Base-by-base conservation (phyloP, 2,888 invertebrate genomes). In the Lycaena phlaeas region DNA sequence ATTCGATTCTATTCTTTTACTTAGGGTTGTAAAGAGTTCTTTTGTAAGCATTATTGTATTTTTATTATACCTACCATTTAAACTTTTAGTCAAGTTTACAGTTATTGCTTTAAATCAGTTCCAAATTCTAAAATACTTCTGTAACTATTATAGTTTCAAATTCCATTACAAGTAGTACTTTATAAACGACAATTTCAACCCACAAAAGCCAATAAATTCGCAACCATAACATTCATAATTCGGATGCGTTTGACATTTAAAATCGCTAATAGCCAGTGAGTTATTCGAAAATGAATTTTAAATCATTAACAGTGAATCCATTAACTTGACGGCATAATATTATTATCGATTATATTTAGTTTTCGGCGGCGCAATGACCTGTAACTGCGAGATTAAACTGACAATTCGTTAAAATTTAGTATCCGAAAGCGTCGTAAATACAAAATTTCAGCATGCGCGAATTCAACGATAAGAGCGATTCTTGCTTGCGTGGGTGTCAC, bases 381-480 rank as follows among this genome's bases (percentile, higher is more conserved):
- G 49, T 45, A 49, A 43, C 45, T 36, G 36, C 41, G 45, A 48
- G 50, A 50, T 53, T 52, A 53, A 53, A 50, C 48, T 47, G 47
- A 48, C 48, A 53, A 51, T 51, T 51, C 48, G 52, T 53, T 52
- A 48, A 51, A 53, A 50, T 47, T 49, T 50, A 49, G 45, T 47
- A 41, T 41, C 44, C 50, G 44, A 46, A 45, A 46, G 45, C 45
- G 46, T 45, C 47, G 47, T 53, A 51, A 51, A 53, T 49, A 50
- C 44, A 48, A 40, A 34, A 48, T 52, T 51, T 50, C 46, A 49
- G 42, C 45, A 46, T 50, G 46, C 42, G 61, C 59, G 57, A 59
- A 62, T 57, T 56, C 54, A 52, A 53, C 59, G 73, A 77, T 75
- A 74, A 68, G 62, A 57, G 53, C 46, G 52, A 48, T 49, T 52